These are phyloP conservation scores for Ceyx cyanopectus DNA, from an alignment of 2,113 vertebrate genomes.

Conservation along the genomic window DNA sequence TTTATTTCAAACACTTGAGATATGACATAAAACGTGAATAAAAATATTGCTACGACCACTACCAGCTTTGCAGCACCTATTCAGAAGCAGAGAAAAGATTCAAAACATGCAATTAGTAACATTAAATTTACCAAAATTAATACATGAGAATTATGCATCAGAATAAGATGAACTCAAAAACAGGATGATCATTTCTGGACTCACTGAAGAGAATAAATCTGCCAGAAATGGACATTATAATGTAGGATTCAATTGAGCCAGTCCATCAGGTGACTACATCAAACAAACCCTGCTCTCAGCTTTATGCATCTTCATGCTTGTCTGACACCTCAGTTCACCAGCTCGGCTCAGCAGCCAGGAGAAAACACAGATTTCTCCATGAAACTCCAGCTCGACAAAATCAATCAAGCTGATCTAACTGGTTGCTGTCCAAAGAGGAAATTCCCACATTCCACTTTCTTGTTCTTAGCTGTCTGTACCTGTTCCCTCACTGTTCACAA, in stretches of 20 bases:
- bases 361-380: not conserved
- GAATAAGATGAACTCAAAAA: not conserved
- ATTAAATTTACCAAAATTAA: not conserved
- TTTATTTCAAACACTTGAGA: slow-evolving; percentile 93
- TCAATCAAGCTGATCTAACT: not conserved
- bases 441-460: not conserved
- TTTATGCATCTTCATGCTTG: not conserved
- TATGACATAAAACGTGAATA: slow-evolving; percentile 88
- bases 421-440: not conserved
- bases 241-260: not conserved
- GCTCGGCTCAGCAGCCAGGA: not conserved
- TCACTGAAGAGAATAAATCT: not conserved
- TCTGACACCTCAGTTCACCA: not conserved
- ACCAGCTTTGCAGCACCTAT: slow-evolving; percentile 87
- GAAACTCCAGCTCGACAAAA: not conserved
- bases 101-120: not conserved
- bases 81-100: not conserved
- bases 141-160: not conserved
- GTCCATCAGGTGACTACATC: not conserved
- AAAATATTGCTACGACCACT: slow-evolving; percentile 81
- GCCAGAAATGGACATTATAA: not conserved
- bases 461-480: not conserved
- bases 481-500: not conserved
- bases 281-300: not conserved
- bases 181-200: not conserved